Percentiles rank a stretch among this genome's conserved stretches.
Evolutionary conservation across 2,888 invertebrate species (phyloP).

Genomic region (Amphimallon solstitiale): DNA sequence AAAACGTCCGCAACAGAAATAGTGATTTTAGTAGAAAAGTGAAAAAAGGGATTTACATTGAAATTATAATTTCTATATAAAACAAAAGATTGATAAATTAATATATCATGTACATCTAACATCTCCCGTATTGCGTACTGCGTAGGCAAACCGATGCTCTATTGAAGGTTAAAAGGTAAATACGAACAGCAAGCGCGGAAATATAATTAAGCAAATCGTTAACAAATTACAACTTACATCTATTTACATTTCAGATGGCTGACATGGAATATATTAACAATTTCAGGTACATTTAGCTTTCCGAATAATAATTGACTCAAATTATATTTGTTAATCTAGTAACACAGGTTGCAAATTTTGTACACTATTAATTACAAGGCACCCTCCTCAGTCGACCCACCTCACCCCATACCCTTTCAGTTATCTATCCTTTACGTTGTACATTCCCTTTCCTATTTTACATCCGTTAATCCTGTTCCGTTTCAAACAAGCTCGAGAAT

Average conservation of each 20-base stretch:
- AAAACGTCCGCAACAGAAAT: too few relatives aligned
- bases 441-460: slow-evolving; percentile 7
- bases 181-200: slow-evolving; percentile 10
- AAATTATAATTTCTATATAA: too few relatives aligned
- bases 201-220: slow-evolving; percentile 34
- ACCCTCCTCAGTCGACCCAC: not conserved
- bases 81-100: too few relatives aligned
- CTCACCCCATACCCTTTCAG: not conserved
- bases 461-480: slow-evolving; percentile 17
- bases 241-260: slow-evolving; percentile 33
- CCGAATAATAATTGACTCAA: slow-evolving; percentile 33
- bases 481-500: not conserved
- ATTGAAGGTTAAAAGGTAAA: not conserved
- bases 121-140: too few relatives aligned
- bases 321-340: slow-evolving; percentile 35
- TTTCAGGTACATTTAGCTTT: slow-evolving; percentile 34
- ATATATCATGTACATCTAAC: too few relatives aligned
- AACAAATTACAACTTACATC: slow-evolving; percentile 34
- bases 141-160: too few relatives aligned
- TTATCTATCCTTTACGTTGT: not conserved
- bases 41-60: too few relatives aligned
- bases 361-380: slow-evolving; percentile 34
- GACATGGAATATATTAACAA: slow-evolving; percentile 33
- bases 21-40: too few relatives aligned
- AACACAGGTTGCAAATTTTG: slow-evolving; percentile 32